Base-by-base conservation (phyloP, 2,113 vertebrate genomes). In the Erythrolamprus reginae region DNA sequence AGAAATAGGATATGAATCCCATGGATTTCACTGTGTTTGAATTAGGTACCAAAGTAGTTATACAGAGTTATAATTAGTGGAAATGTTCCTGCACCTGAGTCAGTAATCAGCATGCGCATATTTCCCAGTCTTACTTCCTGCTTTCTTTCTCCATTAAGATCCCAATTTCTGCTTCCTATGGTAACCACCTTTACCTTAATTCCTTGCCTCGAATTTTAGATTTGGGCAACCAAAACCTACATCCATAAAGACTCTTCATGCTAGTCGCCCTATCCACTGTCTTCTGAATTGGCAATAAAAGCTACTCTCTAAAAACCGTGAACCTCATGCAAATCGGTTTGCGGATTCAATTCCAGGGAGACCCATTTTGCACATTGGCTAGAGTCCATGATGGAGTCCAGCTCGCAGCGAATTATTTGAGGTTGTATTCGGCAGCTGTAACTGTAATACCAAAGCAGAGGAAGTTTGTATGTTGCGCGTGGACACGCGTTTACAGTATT, bases 401-500 rank as follows among this genome's bases (percentile, higher is more conserved):
- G 5, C 55, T 3, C 7, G 70, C 70, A 38, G 65, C 65, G 65
- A 77, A 77, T 77, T 38, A 38, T 77, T 10, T 13, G 38, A 0
- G 87, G 70, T 77, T 4, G 23, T 87, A 86, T 65, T 10, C 82
- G 33, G 5, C 42, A 3, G 47, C 0, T 33, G 38, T n/a, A 33
- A 19, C 88, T 42, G 52, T 77, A 19, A 38, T 38, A 2, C 6
- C 33, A 77, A 77, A 21, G 17, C 23, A 26, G 58, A 92, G 93
- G 65, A 2, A 90, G 93, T 92, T 15, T 92, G 84, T 86, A 82
- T 91, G 88, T 23, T 21, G 10, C 1, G 42, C 10, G 17, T 10
- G 42, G 21, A 24, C 8, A 24, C 47, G 24, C 47, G 4, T 28
- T 17, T 85, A n/a, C 7, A 84, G 94, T 94, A 96, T 23, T 51